Conservation (phyloP, 2,113 vertebrate genomes). For the Microcebus tavaratra region DNA sequence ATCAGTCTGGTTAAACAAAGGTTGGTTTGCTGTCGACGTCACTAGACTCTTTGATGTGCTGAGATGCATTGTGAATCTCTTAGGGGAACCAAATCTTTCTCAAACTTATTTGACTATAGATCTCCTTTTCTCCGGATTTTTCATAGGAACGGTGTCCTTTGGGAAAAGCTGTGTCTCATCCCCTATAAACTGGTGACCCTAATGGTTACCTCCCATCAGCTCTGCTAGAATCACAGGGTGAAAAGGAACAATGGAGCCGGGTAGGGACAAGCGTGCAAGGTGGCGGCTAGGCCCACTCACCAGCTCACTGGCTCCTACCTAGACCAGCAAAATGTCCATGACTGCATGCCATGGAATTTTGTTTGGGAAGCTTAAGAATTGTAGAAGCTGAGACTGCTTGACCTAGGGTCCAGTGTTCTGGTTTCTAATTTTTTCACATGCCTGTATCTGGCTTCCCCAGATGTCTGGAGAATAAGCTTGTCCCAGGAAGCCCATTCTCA, state of each 20-base stretch:
- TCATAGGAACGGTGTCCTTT: not conserved
- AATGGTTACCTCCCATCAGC: not conserved
- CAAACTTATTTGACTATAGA: not conserved
- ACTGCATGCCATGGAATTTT: rapidly evolving
- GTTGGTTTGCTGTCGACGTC: not conserved
- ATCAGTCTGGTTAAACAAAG: not conserved
- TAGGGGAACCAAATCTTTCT: not conserved
- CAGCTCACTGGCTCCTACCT: not conserved
- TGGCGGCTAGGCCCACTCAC: not conserved
- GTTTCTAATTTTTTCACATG: not conserved
- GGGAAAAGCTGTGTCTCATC: not conserved
- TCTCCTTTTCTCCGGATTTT: not conserved
- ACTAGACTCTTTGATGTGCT: not conserved
- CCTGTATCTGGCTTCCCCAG: not conserved
- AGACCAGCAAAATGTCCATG: not conserved
- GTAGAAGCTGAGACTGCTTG: not conserved
- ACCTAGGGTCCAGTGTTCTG: not conserved
- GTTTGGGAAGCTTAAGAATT: not conserved
- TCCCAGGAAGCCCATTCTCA: not conserved
- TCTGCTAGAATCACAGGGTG: not conserved
- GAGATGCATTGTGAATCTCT: not conserved
- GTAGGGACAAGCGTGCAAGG: not conserved
- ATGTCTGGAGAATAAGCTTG: not conserved
- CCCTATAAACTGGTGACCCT: not conserved
- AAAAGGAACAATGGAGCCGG: not conserved